These are phyloP conservation scores for Molossus molossus DNA, from an alignment of 2,797 vertebrate genomes.

Conservation along the genomic window DNA sequence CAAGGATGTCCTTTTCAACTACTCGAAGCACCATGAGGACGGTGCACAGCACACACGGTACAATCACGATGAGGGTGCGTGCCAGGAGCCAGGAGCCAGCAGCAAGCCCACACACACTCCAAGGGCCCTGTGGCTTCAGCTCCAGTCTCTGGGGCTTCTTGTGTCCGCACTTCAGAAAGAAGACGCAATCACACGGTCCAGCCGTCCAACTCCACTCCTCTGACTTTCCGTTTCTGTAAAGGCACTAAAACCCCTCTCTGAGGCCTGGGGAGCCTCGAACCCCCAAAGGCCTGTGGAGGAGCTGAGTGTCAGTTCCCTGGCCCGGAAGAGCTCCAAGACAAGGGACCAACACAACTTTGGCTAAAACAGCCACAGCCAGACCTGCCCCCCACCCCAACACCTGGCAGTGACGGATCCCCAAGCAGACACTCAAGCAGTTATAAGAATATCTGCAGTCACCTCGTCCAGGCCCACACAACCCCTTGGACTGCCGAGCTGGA, in stretches of 20 bases:
- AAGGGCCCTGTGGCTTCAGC: background rate
- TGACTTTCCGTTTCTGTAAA: background rate
- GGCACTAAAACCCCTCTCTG: conserved; percentile 1
- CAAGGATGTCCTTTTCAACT: background rate
- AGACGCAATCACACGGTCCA: background rate
- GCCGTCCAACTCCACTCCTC: background rate
- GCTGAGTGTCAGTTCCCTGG: background rate
- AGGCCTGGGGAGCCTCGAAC: background rate
- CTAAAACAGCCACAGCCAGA: background rate
- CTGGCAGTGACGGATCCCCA: background rate
- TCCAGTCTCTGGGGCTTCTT: background rate
- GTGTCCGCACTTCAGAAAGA: background rate
- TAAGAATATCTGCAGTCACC: background rate
- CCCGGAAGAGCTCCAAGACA: background rate
- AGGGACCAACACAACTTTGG: background rate
- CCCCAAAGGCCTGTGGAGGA: background rate
- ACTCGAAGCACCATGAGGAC: accelerated
- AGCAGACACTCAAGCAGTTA: background rate
- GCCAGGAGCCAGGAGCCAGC: background rate
- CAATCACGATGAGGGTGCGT: background rate
- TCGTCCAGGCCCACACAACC: background rate
- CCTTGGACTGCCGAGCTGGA: background rate
- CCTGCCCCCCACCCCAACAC: accelerated
- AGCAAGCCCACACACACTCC: background rate
- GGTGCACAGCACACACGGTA: background rate